Conservation (phyloP, 2,888 invertebrate genomes). For the Phortica okadai region DNA sequence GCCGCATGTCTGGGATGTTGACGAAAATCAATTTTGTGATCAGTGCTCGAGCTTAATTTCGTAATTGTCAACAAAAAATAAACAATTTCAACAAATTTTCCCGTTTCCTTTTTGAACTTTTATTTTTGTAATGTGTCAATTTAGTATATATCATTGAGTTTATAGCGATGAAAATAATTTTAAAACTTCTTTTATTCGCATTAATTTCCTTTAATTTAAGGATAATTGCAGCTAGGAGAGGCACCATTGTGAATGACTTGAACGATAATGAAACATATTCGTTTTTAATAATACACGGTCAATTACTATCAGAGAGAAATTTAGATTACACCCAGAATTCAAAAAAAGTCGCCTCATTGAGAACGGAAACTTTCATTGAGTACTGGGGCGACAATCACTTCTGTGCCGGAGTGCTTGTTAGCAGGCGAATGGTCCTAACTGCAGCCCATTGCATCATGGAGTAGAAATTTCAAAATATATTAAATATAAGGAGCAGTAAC, state of each 20-base stretch:
- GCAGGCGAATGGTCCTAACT: background rate
- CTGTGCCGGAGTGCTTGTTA: background rate
- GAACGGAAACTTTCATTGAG: background rate
- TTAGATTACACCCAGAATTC: background rate
- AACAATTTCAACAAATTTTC: too few relatives aligned
- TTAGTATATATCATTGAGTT: background rate
- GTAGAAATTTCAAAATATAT: background rate
- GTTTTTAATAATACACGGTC: too few relatives aligned
- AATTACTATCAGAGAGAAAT: too few relatives aligned
- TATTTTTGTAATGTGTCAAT: too few relatives aligned
- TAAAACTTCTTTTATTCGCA: background rate
- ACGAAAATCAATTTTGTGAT: too few relatives aligned
- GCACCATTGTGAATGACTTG: background rate
- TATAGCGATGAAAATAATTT: background rate
- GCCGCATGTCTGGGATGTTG: too few relatives aligned
- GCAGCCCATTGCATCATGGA: background rate
- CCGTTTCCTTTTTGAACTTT: too few relatives aligned
- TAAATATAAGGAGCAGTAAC: background rate
- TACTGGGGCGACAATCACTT: constrained; percentile 2
- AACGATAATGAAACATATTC: background rate
- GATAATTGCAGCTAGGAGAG: background rate
- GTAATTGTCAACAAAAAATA: too few relatives aligned
- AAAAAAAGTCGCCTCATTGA: background rate
- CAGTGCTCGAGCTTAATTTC: too few relatives aligned
- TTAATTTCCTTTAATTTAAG: constrained; percentile 36